Conservation (phyloP, 2,888 invertebrate genomes). For the Lepeophtheirus nordmannii region DNA sequence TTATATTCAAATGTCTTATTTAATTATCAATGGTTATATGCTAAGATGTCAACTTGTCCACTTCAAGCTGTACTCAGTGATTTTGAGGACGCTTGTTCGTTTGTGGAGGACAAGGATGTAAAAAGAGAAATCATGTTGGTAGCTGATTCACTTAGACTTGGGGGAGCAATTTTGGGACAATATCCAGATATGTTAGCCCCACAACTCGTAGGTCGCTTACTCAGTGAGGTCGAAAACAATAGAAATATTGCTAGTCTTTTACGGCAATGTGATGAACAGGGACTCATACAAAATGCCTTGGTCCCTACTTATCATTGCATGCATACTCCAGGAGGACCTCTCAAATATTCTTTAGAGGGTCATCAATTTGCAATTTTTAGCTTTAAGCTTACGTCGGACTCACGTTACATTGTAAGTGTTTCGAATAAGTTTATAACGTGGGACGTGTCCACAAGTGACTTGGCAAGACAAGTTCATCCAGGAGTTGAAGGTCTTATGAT, state of each 20-base stretch:
- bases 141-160: slow-evolving; percentile 78
- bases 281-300: slow-evolving; percentile 71
- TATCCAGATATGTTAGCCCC: slow-evolving; percentile 88
- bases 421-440: slow-evolving; percentile 93
- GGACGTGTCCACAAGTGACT: slow-evolving; percentile 86
- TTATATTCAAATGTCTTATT: slow-evolving; percentile 81
- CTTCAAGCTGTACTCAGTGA: slow-evolving; percentile 84
- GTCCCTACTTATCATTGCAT: slow-evolving; percentile 86
- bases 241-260: slow-evolving; percentile 69
- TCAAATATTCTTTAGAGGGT: slow-evolving; percentile 94
- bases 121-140: slow-evolving; percentile 71
- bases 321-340: slow-evolving; percentile 94
- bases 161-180: slow-evolving; percentile 76
- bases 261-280: slow-evolving; percentile 75
- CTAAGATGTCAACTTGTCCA: slow-evolving; percentile 85
- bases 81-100: slow-evolving; percentile 83
- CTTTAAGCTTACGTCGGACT: slow-evolving; percentile 72
- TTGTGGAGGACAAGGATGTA: slow-evolving; percentile 28
- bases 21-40: slow-evolving; percentile 93
- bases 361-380: slow-evolving; percentile 95
- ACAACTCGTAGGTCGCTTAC: slow-evolving; percentile 78
- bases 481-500: slow-evolving; percentile 92
- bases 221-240: slow-evolving; percentile 74
- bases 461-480: slow-evolving; percentile 75
- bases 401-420: slow-evolving; percentile 73